A percentile compares a stretch with the other conserved stretches of the same genome.
Evolutionary conservation across 2,797 vertebrate genomes (phyloP).

Genomic region (Acrossocheilus wenchowensis): DNA sequence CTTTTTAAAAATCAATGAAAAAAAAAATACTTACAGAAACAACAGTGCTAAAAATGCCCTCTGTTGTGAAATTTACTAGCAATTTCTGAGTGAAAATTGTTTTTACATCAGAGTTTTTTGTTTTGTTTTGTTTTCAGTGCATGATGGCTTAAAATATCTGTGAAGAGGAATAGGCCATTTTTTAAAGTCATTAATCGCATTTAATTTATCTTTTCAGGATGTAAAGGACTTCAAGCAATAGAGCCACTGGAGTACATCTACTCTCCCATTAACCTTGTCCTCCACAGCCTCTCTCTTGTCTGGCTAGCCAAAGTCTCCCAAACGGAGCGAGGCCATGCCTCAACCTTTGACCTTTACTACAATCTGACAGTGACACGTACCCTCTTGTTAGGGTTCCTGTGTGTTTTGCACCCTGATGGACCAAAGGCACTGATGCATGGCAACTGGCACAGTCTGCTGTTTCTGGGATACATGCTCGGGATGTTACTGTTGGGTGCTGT

Average conservation of each 20-base stretch:
- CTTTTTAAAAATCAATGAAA: too few relatives aligned
- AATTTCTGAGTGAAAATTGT: neutral
- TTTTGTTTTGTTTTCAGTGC: too few relatives aligned
- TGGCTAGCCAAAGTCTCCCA: constrained; percentile 75
- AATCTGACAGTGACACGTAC: constrained; percentile 74
- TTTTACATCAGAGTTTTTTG: too few relatives aligned
- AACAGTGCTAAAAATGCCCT: too few relatives aligned
- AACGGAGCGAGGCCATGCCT: constrained; percentile 53
- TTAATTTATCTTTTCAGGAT: constrained; percentile 63
- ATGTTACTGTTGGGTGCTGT: constrained; percentile 75
- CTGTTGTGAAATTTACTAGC: too few relatives aligned
- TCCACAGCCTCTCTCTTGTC: constrained; percentile 74
- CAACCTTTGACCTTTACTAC: constrained; percentile 77
- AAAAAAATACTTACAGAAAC: too few relatives aligned
- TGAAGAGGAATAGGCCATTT: neutral
- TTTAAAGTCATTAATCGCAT: neutral
- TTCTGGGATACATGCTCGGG: constrained; percentile 77
- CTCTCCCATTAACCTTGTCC: constrained; percentile 74
- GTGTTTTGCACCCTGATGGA: constrained; percentile 76
- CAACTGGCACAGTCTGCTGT: constrained; percentile 79
- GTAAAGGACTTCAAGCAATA: constrained; percentile 54
- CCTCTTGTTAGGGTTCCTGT: constrained; percentile 76
- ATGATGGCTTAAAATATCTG: neutral
- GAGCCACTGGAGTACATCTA: constrained; percentile 76
- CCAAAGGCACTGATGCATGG: constrained; percentile 67